Evolutionary conservation across 2,113 vertebrate species (phyloP), one percentile per base, ranked within the genome.

Genomic region (Phyllostomus discolor): DNA sequence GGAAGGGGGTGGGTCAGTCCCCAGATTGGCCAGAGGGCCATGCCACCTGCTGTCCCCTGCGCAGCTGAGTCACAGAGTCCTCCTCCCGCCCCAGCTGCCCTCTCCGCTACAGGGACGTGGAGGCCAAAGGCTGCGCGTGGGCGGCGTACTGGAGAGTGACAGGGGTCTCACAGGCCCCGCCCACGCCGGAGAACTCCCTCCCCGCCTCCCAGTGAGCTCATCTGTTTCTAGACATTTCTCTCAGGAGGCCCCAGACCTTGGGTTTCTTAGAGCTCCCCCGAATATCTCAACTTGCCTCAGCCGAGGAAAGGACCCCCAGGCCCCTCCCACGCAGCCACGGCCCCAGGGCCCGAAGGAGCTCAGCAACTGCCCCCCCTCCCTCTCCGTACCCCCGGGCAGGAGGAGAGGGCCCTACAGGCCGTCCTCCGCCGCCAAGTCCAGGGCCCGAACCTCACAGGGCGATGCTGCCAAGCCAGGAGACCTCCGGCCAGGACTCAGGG

Each of bases 61-160:
- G 33, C 38, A 8, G 2, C 4, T 1, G 1, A 20, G 48, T n/a
- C 75, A 6, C 59, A 41, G 75, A 24, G 26, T 3, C n/a, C 48
- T 24, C 31, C 2, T 2, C 54, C 11, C 38, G 9, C 26, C 67
- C 50, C 10, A 7, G 22, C 57, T 43, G 64, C 3, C 1, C 73
- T n/a, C 54, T 31, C 1, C 0, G 82, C 59, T 54, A 10, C 33
- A 54, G 54, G 64, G 35, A 62, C 1, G 8, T 8, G 35, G 75
- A 69, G 62, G 62, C 59, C 59, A 52, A 81, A 1, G 17, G 70
- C 48, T 5, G 1, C 7, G 16, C 26, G 31, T 52, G 46, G 24
- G 50, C 28, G 38, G n/a, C 0, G 0, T 0, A 0, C 86, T 11
- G 24, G 16, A 33, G 64, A 35, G 33, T 28, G 33, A 24, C 1